Base-by-base conservation (phyloP, 2,113 vertebrate genomes). In the Saccopteryx bilineata region DNA sequence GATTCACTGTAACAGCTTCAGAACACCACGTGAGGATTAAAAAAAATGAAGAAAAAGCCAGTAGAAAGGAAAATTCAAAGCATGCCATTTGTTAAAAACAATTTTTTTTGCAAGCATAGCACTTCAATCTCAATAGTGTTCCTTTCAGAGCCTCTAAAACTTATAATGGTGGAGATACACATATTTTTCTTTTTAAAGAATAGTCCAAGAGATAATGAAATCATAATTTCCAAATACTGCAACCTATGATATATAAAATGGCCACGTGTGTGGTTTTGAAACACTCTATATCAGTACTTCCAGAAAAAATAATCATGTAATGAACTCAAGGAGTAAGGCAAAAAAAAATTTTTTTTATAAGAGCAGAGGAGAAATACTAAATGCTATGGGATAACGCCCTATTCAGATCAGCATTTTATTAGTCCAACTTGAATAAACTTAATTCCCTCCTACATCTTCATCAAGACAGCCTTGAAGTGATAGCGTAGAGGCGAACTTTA, bases 371-470 rank as follows among this genome's bases (percentile, higher is more conserved):
- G 46, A 82, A 92, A 74, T 82, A 50, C 28, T 56, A 66, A 84
- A 79, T 69, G 87, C 69, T 86, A 19, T 79, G 80, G 4, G 23
- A 80, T 74, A 66, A 87, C 19, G 46, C 58, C 84, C 26, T 52
- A 54, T 75, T 96, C 66, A 94, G 94, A 88, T 94, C 88, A 96
- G 82, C 1, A 0, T 75, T 96, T 96, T 83, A 96, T 96, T 97
- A 97, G 93, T 96, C 91, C 74, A 97, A 71, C 91, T 88, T 96
- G 88, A 97, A 95, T 95, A 88, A 48, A 93, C 94, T 92, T 92
- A 91, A 92, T 96, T 93, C 39, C 68, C n/a, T 96, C 75, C 91
- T 65, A 75, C 21, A 15, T 89, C 79, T 85, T 93, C 79, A 97
- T 97, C 88, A 96, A 96, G 78, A 54, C 33, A 86, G 66, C 15